Conservation (phyloP, 2,797 vertebrate genomes). For the Clarias platycephalus region DNA sequence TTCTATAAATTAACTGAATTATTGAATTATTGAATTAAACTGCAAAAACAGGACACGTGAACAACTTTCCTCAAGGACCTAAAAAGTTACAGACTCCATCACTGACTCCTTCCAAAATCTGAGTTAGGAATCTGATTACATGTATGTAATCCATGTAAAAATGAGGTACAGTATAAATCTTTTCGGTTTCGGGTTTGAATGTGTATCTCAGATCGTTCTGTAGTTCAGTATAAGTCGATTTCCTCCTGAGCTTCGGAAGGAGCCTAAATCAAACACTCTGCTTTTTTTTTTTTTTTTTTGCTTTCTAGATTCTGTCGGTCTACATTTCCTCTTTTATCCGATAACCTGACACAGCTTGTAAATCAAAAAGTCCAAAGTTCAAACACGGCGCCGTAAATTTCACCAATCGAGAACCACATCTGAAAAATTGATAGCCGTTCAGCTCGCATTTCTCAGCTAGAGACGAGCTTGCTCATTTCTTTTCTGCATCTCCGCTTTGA, state of each 20-base stretch:
- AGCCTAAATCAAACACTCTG: conserved; percentile 66
- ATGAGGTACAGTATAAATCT: not conserved
- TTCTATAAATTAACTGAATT: too few relatives aligned
- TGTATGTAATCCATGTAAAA: not conserved
- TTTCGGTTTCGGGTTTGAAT: not conserved
- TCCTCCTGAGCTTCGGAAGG: conserved; percentile 43
- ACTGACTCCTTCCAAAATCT: not conserved
- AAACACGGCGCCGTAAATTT: conserved; percentile 28
- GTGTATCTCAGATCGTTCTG: not conserved
- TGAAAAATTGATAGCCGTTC: conserved; percentile 43
- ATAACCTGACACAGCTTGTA: conserved; percentile 62
- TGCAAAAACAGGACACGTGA: not conserved
- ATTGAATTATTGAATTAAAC: not conserved
- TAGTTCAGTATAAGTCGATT: conserved; percentile 19
- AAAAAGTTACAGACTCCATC: not conserved
- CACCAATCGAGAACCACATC: conserved; percentile 54
- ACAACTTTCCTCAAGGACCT: not conserved
- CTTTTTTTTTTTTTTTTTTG: too few relatives aligned
- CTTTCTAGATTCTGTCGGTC: conserved; percentile 66
- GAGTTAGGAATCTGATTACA: not conserved
- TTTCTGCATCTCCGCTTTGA: not conserved
- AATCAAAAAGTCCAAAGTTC: conserved; percentile 56
- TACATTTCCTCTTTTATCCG: conserved; percentile 62
- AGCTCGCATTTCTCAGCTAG: conserved; percentile 35
- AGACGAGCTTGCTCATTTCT: conserved; percentile 20